phyloP scores from a whole-genome alignment of 1,140 invertebrate genomes.

The Neomicropteryx cornuta region DNA sequence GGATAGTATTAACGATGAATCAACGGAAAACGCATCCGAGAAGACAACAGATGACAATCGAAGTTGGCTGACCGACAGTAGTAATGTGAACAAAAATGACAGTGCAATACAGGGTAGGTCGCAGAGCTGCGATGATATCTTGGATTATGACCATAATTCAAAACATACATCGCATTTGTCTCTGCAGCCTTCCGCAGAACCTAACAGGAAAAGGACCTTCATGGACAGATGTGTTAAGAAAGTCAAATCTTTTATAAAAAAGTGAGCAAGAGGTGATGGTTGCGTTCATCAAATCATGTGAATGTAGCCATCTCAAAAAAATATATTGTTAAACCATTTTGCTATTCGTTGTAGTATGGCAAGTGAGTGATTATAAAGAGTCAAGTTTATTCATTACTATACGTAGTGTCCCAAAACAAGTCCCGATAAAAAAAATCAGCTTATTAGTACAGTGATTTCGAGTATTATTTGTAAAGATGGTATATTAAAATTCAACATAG shows the following conservation, averaged over 20 bases:
- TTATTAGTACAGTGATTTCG: constrained; percentile 36
- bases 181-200: constrained; percentile 30
- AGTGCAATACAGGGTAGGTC: constrained; percentile 22
- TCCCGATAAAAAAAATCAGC: constrained; percentile 22
- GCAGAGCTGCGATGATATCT: constrained; percentile 33
- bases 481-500: constrained; percentile 23
- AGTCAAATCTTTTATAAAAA: constrained; percentile 55
- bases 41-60: constrained; percentile 29
- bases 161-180: constrained; percentile 29
- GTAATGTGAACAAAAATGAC: constrained; percentile 21
- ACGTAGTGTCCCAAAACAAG: no score
- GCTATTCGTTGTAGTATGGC: constrained; percentile 40
- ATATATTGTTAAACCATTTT: constrained; percentile 29
- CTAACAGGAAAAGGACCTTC: constrained; percentile 57
- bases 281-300: constrained; percentile 28
- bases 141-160: constrained; percentile 29
- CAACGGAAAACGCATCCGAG: constrained; percentile 26
- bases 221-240: constrained; percentile 70
- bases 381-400: constrained; percentile 13
- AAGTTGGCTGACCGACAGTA: constrained; percentile 22
- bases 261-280: constrained; percentile 28
- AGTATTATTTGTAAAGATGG: constrained; percentile 3
- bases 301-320: constrained; percentile 33
- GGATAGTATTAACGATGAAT: constrained; percentile 21
- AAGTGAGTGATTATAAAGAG: constrained; percentile 27